phyloP scores from a whole-genome alignment of 2,113 vertebrate species.

The Chinchilla lanigera region DNA sequence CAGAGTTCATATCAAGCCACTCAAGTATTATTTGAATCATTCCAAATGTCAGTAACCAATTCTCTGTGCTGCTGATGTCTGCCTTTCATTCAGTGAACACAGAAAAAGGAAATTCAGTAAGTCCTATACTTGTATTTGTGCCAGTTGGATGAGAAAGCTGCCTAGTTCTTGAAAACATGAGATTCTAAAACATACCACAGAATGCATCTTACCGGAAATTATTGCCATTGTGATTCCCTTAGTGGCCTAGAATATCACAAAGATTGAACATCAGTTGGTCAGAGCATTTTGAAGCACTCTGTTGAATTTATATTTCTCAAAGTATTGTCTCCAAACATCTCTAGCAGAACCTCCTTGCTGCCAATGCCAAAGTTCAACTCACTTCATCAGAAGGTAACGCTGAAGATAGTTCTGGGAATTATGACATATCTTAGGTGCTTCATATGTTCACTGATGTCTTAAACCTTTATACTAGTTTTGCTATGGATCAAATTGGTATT shows the following conservation, averaged over 20 bases:
- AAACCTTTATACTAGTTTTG: neutral
- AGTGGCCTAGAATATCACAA: neutral
- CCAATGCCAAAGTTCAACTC: neutral
- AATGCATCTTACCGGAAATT: neutral
- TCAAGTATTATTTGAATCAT: constrained; percentile 12
- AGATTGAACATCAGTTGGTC: neutral
- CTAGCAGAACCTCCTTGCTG: neutral
- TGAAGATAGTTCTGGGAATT: neutral
- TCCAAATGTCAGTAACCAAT: neutral
- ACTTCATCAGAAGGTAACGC: neutral
- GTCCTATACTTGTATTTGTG: constrained; percentile 31
- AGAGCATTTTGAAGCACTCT: neutral
- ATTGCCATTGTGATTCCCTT: neutral
- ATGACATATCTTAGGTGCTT: neutral
- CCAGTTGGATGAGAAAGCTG: constrained; percentile 15
- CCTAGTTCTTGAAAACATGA: neutral
- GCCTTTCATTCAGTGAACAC: constrained; percentile 51
- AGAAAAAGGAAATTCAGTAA: constrained; percentile 41
- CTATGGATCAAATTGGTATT: neutral
- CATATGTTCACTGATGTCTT: neutral
- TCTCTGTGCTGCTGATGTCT: constrained; percentile 12
- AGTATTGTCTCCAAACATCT: neutral
- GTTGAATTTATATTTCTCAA: neutral
- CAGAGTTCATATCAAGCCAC: constrained; percentile 41
- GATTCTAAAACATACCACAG: neutral